Conservation (phyloP, 2,888 invertebrate species). For the Operophtera brumata region DNA sequence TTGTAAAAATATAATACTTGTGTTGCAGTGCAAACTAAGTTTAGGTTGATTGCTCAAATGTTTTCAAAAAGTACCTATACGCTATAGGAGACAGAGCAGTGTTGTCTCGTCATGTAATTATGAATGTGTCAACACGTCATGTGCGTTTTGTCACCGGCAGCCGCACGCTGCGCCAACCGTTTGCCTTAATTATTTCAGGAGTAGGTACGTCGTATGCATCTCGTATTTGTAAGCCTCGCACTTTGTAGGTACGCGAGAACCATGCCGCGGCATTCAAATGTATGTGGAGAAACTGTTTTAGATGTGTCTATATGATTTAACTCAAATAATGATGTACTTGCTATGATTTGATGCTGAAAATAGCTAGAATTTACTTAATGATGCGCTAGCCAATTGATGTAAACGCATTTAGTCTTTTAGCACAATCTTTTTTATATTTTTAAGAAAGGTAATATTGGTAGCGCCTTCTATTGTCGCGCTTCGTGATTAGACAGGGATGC, state of each 20-base stretch:
- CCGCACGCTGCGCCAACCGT: constrained; percentile 34
- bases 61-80: constrained; percentile 6
- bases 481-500: no score
- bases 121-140: constrained; percentile 61
- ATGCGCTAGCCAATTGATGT: no score
- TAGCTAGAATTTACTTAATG: no score
- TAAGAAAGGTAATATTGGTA: no score
- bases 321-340: background rate
- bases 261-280: constrained; percentile 5
- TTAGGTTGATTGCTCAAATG: constrained; percentile 1
- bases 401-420: no score
- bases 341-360: no score
- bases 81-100: background rate
- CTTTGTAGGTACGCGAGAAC: constrained; percentile 1
- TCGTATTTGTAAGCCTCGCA: constrained; percentile 13
- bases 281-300: background rate
- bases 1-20: no score
- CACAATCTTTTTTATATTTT: no score
- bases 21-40: no score
- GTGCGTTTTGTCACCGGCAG: constrained; percentile 43
- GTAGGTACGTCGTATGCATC: constrained; percentile 21
- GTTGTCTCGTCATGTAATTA: constrained; percentile 56
- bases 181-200: constrained; percentile 40
- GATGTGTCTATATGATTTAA: background rate
- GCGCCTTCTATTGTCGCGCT: no score